A percentile compares a stretch with the other conserved stretches of the same genome.
These are phyloP conservation scores for Threskiornis aethiopicus DNA, from an alignment of 2,797 vertebrate species.

Conservation along the genomic window DNA sequence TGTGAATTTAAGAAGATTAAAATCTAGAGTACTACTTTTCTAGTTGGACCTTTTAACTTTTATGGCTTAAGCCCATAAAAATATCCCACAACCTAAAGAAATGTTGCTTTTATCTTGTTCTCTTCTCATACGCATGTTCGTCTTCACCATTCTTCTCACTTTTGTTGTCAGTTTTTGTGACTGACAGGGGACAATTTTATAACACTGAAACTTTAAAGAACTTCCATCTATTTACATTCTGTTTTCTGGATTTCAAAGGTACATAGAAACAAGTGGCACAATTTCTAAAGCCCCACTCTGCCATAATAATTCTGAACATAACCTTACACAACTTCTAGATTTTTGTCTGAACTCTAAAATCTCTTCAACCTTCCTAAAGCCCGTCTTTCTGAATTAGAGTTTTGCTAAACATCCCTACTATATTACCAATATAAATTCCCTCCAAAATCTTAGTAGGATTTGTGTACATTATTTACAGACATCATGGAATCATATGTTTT, in stretches of 20 bases:
- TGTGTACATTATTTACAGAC: not conserved
- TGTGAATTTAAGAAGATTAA: not conserved
- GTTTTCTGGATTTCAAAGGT: not conserved
- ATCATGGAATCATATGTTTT: rapidly evolving
- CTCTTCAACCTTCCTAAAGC: not conserved
- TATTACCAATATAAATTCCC: not conserved
- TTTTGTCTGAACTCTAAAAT: not conserved
- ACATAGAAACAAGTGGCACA: not conserved
- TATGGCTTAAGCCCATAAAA: not conserved
- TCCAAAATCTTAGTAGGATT: not conserved
- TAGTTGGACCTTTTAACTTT: not conserved
- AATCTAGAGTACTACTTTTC: not conserved
- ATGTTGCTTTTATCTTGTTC: not conserved
- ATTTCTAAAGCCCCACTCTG: not conserved
- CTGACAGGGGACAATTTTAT: not conserved
- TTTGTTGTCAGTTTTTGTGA: not conserved
- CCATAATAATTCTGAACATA: not conserved
- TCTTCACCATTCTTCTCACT: not conserved
- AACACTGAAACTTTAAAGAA: not conserved
- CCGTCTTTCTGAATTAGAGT: not conserved
- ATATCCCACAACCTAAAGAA: not conserved
- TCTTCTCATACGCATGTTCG: not conserved
- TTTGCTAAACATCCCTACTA: not conserved
- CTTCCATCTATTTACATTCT: not conserved
- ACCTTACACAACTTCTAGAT: not conserved